These are phyloP conservation scores for Calliopsis andreniformis DNA, from an alignment of 1,140 invertebrate species.

Conservation along the genomic window DNA sequence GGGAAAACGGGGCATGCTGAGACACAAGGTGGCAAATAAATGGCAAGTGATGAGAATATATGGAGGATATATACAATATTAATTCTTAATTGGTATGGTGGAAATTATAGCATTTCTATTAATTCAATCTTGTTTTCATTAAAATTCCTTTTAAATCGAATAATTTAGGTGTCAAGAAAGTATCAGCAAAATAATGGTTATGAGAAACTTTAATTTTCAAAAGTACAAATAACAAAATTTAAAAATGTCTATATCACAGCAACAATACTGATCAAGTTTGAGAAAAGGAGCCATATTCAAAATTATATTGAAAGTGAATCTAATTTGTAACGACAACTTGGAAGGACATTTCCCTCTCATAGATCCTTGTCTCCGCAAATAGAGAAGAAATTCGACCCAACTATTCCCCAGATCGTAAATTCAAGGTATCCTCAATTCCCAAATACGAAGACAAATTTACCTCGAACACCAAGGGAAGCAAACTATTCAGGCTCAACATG, in stretches of 20 bases:
- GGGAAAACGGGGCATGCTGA: background rate
- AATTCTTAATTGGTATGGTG: too few species aligned
- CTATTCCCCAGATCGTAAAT: slow-evolving; percentile 2
- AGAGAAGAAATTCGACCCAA: background rate
- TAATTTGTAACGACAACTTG: background rate
- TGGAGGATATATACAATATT: background rate
- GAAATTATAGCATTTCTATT: too few species aligned
- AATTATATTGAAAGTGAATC: background rate
- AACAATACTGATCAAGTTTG: background rate
- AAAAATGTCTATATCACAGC: too few species aligned
- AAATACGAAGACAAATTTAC: slow-evolving; percentile 7
- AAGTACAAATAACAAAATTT: too few species aligned
- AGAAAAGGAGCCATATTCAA: background rate
- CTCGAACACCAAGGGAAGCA: background rate
- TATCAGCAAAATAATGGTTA: too few species aligned
- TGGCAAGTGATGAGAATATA: background rate
- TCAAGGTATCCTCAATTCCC: background rate
- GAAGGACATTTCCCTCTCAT: background rate
- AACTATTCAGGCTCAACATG: background rate
- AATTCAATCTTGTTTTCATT: too few species aligned
- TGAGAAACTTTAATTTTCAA: too few species aligned
- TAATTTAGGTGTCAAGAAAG: too few species aligned
- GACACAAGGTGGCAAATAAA: background rate
- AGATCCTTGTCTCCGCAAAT: background rate
- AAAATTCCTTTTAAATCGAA: too few species aligned